These are phyloP conservation scores for Calcarius lapponicus DNA, from an alignment of 2,797 vertebrate species.

Conservation along the genomic window DNA sequence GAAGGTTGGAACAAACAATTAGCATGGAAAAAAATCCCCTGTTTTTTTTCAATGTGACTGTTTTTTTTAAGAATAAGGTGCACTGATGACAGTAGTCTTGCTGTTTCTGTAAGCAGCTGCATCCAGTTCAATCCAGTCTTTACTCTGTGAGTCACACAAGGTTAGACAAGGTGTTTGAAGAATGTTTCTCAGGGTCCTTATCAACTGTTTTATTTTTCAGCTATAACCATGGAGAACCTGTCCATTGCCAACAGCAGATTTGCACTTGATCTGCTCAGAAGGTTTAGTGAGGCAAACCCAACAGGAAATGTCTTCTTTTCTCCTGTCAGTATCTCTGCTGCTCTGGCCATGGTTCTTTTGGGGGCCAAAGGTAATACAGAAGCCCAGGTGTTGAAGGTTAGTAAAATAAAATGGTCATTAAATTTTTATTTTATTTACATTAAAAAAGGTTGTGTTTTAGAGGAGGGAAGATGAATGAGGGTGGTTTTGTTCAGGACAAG, in stretches of 20 bases:
- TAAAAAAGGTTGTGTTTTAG: background rate
- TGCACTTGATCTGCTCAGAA: slow-evolving; percentile 82
- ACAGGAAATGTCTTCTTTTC: slow-evolving; percentile 86
- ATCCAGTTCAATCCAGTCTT: background rate
- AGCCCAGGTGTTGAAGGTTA: slow-evolving; percentile 85
- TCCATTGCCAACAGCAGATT: slow-evolving; percentile 81
- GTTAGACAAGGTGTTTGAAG: background rate
- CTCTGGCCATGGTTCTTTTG: slow-evolving; percentile 87
- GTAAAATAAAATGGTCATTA: background rate
- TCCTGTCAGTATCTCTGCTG: slow-evolving; percentile 86
- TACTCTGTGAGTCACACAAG: background rate
- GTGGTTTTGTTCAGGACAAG: background rate
- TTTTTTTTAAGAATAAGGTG: background rate
- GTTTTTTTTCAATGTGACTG: background rate
- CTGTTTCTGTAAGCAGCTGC: background rate
- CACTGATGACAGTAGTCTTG: background rate
- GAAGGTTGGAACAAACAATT: background rate
- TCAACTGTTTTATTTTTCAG: slow-evolving; percentile 42
- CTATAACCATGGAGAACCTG: slow-evolving; percentile 79
- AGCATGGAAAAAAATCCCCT: accelerated
- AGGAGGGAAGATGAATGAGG: background rate
- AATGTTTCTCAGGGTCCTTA: background rate
- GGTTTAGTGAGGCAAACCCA: slow-evolving; percentile 69
- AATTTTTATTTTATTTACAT: background rate
- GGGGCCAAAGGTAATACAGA: slow-evolving; percentile 84